Evolutionary conservation across 2,888 invertebrate species (phyloP), one percentile per base, ranked within the genome.

Genomic region (Cerastis rubricosa): DNA sequence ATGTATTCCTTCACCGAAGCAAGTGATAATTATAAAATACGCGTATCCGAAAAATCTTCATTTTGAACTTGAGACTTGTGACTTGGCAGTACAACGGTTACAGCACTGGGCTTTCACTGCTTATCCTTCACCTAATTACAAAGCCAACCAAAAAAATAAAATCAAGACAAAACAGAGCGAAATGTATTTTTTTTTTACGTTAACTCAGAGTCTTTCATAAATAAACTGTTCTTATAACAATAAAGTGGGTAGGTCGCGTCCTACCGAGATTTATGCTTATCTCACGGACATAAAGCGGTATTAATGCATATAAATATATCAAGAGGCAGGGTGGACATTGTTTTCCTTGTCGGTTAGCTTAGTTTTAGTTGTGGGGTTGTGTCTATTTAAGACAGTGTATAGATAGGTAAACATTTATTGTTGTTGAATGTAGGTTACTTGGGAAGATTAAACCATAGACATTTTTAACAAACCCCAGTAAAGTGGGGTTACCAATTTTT

Each of bases 241-340:
- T 95, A 94, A 94, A 94, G 91, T 91, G 86, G 92, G 91, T 94
- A 93, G 91, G 91, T 91, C 92, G 90, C 88, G 90, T 91, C 92
- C 92, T 92, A 87, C 93, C 81, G 86, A 89, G 94, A 95, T 95
- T 95, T 95, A 95, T 94, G 89, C 93, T 94, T 95, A 95, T 95
- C 95, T 95, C 89, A 84, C 88, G 80, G 85, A 91, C 89, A 94
- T 95, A 95, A 95, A 95, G 88, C 90, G 91, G 94, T 93, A 94
- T 95, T 95, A 95, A 95, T 94, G 93, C 94, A 93, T 94, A 95
- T 95, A 95, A 94, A 94, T 94, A 95, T 94, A 94, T 94, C 94
- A 94, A 89, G 90, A 92, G 91, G 69, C 80, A 81, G 78, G 78
- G 87, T 78, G 81, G 84, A 83, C 81, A 85, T 67, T 82, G 78